Conservation (phyloP, 2,797 vertebrate species). For the Rhinatrema bivittatum region DNA sequence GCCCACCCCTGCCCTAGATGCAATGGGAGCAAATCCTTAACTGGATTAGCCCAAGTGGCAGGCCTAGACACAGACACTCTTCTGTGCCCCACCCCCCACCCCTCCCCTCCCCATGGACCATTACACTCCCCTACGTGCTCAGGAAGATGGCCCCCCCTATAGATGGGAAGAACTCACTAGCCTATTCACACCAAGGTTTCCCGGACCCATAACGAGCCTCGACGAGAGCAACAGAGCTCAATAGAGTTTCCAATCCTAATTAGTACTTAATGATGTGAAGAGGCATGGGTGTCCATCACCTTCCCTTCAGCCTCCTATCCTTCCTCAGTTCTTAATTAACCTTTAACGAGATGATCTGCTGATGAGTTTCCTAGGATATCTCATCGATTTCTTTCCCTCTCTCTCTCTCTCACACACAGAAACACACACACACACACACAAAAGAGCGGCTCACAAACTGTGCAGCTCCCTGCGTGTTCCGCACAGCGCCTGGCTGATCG, state of each 20-base stretch:
- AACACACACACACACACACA: neutral
- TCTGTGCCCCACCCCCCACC: too few species aligned
- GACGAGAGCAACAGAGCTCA: conserved; percentile 53
- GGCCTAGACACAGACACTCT: too few species aligned
- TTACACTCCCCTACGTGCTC: too few species aligned
- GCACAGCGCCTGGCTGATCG: conserved; percentile 43
- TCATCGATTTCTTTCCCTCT: conserved; percentile 32
- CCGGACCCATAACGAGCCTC: conserved; percentile 50
- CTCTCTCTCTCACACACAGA: neutral
- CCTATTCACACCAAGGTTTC: conserved; percentile 55
- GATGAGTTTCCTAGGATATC: conserved; percentile 48
- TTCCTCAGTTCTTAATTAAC: conserved; percentile 70
- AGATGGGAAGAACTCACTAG: conserved; percentile 24
- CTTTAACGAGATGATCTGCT: conserved; percentile 61
- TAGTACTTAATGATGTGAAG: conserved; percentile 77
- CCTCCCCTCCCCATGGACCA: too few species aligned
- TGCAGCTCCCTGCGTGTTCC: conserved; percentile 29
- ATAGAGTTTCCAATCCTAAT: conserved; percentile 72
- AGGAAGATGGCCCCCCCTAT: too few species aligned
- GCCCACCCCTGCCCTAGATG: too few species aligned
- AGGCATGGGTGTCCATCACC: conserved; percentile 55
- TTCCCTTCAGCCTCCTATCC: conserved; percentile 42
- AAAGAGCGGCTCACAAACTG: conserved; percentile 25
- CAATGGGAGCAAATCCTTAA: too few species aligned
- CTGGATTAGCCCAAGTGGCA: too few species aligned